Evolutionary conservation across 2,797 vertebrate genomes (phyloP).

Genomic region (Siniperca scherzeri): DNA sequence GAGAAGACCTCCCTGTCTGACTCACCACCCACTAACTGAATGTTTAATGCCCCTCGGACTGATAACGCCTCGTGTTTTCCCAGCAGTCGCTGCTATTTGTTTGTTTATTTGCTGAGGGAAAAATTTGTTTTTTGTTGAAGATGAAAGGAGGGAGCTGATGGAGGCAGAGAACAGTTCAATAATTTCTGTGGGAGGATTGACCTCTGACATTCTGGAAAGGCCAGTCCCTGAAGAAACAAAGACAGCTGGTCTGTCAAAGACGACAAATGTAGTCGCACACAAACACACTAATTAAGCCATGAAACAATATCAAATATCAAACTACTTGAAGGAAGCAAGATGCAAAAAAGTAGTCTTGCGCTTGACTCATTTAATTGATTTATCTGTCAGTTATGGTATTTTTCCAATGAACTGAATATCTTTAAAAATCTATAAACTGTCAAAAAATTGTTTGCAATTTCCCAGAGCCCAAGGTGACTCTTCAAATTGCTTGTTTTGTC

Average conservation of each 20-base stretch:
- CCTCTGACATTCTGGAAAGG: slow-evolving; percentile 65
- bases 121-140: background rate
- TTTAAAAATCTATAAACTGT: slow-evolving; percentile 1
- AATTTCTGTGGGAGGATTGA: slow-evolving; percentile 61
- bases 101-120: slow-evolving; percentile 36
- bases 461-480: too few species aligned
- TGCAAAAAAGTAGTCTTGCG: background rate
- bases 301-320: slow-evolving; percentile 1
- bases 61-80: slow-evolving; percentile 29
- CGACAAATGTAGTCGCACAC: background rate
- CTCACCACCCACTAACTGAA: slow-evolving; percentile 37
- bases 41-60: slow-evolving; percentile 44
- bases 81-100: slow-evolving; percentile 31
- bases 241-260: slow-evolving; percentile 10
- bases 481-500: background rate
- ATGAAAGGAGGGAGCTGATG: slow-evolving; percentile 39
- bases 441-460: background rate
- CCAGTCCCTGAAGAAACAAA: slow-evolving; percentile 34
- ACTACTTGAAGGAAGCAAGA: background rate
- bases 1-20: slow-evolving; percentile 23
- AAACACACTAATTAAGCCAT: background rate
- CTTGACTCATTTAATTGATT: slow-evolving; percentile 11
- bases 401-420: background rate
- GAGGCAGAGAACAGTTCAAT: slow-evolving; percentile 53
- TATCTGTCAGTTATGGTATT: background rate